Evolutionary conservation across 1,140 invertebrate genomes (phyloP), one percentile per base, ranked within the genome.

Genomic region (Euwallacea fornicatus): DNA sequence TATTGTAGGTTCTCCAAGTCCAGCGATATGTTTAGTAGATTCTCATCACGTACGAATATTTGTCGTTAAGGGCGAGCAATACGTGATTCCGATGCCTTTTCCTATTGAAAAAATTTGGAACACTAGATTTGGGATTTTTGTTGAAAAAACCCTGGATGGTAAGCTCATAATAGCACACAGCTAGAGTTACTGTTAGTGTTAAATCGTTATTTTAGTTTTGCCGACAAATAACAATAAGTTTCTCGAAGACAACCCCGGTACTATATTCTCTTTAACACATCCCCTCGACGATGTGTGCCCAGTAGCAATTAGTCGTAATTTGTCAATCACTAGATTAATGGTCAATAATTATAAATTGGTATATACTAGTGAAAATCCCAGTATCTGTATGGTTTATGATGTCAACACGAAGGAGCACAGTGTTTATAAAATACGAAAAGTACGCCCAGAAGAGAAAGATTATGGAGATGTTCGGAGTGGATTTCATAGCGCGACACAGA

Each of bases 211-310:
- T 11, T 50, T 50, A 13, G 46, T 43, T 21, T 59, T 72, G n/a
- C 21, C 43, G 63, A 60, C 62, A 59, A 66, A 33, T 13, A 73
- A 74, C 62, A 75, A 83, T 56, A 74, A 80, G 67, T 54, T 79
- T 41, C 74, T 77, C 16, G 15, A 44, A 55, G 80, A 82, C 55
- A 71, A 75, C 2, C 80, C 90, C 75, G 89, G 91, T 0, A 88
- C 88, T 1, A 84, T 93, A 54, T 97, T 93, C 82, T 94, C 93
- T 42, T 82, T 97, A 73, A 85, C 90, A 16, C 93, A 97, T 86
- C 94, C 94, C 0, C 83, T 97, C 42, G 92, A 96, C 83, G 95
- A 97, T 83, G 90, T 96, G 42, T 89, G 90, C 64, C 94, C 94
- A 6, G 86, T 96, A 42, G 83, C 95, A 7, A 87, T 91, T 46